phyloP scores from a whole-genome alignment of 2,888 invertebrate genomes.

The Hemithea aestivaria region DNA sequence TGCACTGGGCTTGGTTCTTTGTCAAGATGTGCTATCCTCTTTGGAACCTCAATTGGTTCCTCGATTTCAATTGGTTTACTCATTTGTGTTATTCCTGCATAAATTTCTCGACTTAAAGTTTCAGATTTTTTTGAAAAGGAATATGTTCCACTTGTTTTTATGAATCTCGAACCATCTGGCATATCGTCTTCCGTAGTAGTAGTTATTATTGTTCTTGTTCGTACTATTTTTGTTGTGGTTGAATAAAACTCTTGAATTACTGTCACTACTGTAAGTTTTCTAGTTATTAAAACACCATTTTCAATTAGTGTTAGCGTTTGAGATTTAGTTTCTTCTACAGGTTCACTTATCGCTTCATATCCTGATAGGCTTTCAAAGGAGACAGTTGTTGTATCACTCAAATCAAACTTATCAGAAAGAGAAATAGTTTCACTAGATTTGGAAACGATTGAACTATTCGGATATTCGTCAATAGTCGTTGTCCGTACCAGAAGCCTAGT shows the following conservation, averaged over 20 bases:
- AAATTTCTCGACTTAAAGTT: too few species aligned
- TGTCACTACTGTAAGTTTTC: conserved; percentile 1
- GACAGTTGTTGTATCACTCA: neutral
- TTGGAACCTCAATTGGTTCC: conserved; percentile 11
- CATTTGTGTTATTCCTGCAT: too few species aligned
- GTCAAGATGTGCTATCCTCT: neutral
- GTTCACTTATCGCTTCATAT: conserved; percentile 2
- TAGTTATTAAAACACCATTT: conserved; percentile 5
- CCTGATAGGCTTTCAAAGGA: conserved; percentile 1
- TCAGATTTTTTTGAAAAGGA: neutral
- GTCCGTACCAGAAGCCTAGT: conserved; percentile 1
- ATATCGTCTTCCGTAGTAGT: conserved; percentile 1
- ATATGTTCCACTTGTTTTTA: neutral
- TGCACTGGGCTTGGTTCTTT: conserved; percentile 1
- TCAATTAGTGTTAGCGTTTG: conserved; percentile 4
- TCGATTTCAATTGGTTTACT: conserved; percentile 3
- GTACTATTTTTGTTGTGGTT: neutral
- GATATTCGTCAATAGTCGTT: conserved; percentile 9
- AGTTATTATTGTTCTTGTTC: neutral
- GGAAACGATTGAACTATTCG: conserved; percentile 10
- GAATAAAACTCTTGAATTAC: conserved; percentile 6
- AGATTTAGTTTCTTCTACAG: neutral
- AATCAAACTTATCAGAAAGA: conserved; percentile 6
- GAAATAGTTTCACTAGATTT: conserved; percentile 9
- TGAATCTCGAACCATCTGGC: conserved; percentile 6